Conservation (phyloP, 2,797 vertebrate genomes). For the Protosalanx chinensis region DNA sequence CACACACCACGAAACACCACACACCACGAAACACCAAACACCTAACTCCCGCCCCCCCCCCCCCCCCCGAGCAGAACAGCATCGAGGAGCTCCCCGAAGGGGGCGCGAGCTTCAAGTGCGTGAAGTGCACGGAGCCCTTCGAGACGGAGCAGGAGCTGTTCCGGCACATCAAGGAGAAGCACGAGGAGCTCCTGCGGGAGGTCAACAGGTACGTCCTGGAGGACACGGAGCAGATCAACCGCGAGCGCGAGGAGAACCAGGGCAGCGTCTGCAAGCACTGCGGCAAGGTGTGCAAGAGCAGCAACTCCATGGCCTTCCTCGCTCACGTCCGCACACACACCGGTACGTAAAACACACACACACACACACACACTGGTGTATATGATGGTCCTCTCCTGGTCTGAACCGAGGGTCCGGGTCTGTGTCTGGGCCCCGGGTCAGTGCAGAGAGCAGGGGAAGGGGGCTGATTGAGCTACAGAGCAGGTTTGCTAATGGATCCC, state of each 20-base stretch:
- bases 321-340: conserved; percentile 98
- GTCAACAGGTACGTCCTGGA: conserved; percentile 98
- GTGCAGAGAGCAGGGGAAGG: conserved; percentile 62
- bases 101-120: conserved; percentile 91
- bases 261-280: conserved; percentile 95
- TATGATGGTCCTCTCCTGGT: not conserved
- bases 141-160: conserved; percentile 92
- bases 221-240: conserved; percentile 97
- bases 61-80: conserved; percentile 80
- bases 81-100: conserved; percentile 93
- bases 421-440: not conserved
- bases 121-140: conserved; percentile 94
- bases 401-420: not conserved
- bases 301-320: conserved; percentile 98
- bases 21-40: too few relatives aligned
- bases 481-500: conserved; percentile 93
- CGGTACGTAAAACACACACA: conserved; percentile 72
- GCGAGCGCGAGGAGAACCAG: conserved; percentile 95
- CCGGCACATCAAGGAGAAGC: conserved; percentile 96
- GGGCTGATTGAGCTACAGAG: conserved; percentile 71
- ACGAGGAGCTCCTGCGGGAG: conserved; percentile 92
- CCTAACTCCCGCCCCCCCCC: too few relatives aligned
- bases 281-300: conserved; percentile 96
- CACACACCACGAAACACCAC: too few relatives aligned
- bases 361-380: too few relatives aligned